Base-by-base conservation (phyloP, 1,140 invertebrate species). In the Neotoxoptera formosana region DNA sequence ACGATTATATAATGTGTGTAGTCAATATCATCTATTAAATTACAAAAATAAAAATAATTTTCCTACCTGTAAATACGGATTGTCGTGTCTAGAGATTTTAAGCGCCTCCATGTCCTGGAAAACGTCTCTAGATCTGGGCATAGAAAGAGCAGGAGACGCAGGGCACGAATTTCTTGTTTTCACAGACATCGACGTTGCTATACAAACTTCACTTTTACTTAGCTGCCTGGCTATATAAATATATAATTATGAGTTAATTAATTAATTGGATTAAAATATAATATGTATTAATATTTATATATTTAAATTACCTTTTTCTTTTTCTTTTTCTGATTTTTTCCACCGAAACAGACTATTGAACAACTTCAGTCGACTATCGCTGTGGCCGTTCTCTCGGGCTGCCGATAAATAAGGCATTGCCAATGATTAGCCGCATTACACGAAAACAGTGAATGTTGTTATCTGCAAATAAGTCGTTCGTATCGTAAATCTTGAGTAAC, bases 1-100 rank as follows among this genome's bases (percentile, higher is more conserved):
- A 41, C 41, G 41, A 41, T 41, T 41, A 41, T 41, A 41, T 41
- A 41, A 41, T 41, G 4, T 41, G 4, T 41, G 41, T 41, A 41
- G 41, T 2, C 41, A 1, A 41, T 41, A 41, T 60, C 9, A 41
- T 60, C 9, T 11, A 14, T 67, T n/a, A 67, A 67, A 67, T 67
- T 56, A 7, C 23, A 56, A 56, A 25, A 56, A 81, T 67, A n/a
- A 67, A 83, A 0, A 60, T 14, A 60, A 17, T 51, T 45, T 90
- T 20, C 30, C 7, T 95, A 97, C 97, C 96, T 97, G 97, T 93
- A 98, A 95, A 95, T 97, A 98, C 36, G 97, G 97, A 96, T 98
- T 98, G 95, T 98, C 97, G 95, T 98, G 97, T 94, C 97, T 95
- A 53, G 97, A 98, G n/a, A 97, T 96, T 94, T 97, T 96, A 47